Percentiles rank a stretch among this genome's conserved stretches.
phyloP scores from a whole-genome alignment of 2,888 invertebrate genomes.

The Tetragonula carbonaria region DNA sequence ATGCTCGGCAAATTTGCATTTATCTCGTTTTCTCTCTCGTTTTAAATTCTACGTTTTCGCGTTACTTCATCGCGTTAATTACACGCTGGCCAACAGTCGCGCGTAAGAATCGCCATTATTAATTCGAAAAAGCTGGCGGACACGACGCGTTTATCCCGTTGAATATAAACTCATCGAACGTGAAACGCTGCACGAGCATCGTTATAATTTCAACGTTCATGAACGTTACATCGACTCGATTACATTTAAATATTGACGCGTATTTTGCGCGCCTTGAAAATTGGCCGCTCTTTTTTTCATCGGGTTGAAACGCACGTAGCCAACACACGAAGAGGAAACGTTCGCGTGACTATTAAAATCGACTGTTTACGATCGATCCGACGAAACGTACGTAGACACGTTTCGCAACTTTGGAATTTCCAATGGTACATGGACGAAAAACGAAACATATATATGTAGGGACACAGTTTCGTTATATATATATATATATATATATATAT shows the following conservation, averaged over 20 bases:
- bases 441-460: not conserved
- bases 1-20: conserved; percentile 53
- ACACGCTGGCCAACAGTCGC: conserved; percentile 7
- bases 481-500: too few species aligned
- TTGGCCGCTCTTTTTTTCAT: not conserved
- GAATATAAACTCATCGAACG: conserved; percentile 13
- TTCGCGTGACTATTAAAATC: not conserved
- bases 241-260: conserved; percentile 12
- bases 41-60: conserved; percentile 4
- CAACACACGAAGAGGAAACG: not conserved
- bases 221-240: not conserved
- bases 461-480: too few species aligned
- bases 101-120: conserved; percentile 16
- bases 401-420: not conserved
- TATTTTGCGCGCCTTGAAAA: conserved; percentile 2
- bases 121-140: not conserved
- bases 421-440: not conserved
- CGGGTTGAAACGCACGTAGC: not conserved
- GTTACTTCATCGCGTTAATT: conserved; percentile 37
- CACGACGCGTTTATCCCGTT: not conserved
- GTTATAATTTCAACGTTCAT: conserved; percentile 9
- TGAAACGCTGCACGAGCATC: not conserved
- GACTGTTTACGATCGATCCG: not conserved
- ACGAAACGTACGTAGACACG: not conserved
- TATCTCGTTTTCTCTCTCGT: conserved; percentile 16